These are phyloP conservation scores for Mythimna lalbum DNA, from an alignment of 2,888 invertebrate genomes.

Conservation along the genomic window DNA sequence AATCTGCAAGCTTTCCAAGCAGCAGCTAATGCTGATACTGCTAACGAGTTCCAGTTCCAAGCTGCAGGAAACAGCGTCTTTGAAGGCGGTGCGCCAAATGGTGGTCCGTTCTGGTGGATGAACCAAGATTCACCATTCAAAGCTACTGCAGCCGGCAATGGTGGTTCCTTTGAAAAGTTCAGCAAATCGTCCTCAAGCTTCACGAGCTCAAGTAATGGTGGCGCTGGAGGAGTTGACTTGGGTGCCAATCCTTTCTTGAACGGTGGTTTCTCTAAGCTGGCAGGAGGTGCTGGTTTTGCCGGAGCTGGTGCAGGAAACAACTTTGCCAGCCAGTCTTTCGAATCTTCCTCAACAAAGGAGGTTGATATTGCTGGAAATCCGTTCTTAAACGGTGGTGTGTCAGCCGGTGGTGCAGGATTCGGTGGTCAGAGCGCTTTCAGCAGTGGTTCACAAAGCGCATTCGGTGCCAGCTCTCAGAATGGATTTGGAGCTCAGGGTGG, in stretches of 20 bases:
- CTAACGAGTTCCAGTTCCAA: conserved; percentile 83
- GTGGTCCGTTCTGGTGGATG: conserved; percentile 92
- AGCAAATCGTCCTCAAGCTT: conserved; percentile 78
- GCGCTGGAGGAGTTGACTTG: conserved; percentile 68
- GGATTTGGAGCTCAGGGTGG: conserved; percentile 13
- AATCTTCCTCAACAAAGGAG: conserved; percentile 65
- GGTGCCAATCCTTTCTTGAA: conserved; percentile 79
- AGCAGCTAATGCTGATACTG: conserved; percentile 75
- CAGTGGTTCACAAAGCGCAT: conserved; percentile 28
- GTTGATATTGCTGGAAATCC: conserved; percentile 80
- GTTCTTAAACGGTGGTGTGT: conserved; percentile 73
- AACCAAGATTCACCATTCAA: conserved; percentile 91
- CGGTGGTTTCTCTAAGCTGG: conserved; percentile 75
- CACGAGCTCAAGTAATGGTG: conserved; percentile 68
- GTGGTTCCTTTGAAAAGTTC: conserved; percentile 79
- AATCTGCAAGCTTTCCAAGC: conserved; percentile 82
- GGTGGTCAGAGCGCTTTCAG: conserved; percentile 60
- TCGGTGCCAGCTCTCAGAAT: conserved; percentile 17
- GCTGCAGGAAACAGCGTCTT: conserved; percentile 78
- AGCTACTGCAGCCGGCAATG: conserved; percentile 71
- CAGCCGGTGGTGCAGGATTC: conserved; percentile 40
- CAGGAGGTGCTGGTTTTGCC: conserved; percentile 51
- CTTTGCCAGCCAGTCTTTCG: conserved; percentile 41
- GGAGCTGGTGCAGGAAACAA: conserved; percentile 23
- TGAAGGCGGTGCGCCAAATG: conserved; percentile 75